A percentile compares a stretch with the other conserved stretches of the same genome.
These are phyloP conservation scores for Subanguina moxae DNA, from an alignment of 1,140 invertebrate species.

Conservation along the genomic window DNA sequence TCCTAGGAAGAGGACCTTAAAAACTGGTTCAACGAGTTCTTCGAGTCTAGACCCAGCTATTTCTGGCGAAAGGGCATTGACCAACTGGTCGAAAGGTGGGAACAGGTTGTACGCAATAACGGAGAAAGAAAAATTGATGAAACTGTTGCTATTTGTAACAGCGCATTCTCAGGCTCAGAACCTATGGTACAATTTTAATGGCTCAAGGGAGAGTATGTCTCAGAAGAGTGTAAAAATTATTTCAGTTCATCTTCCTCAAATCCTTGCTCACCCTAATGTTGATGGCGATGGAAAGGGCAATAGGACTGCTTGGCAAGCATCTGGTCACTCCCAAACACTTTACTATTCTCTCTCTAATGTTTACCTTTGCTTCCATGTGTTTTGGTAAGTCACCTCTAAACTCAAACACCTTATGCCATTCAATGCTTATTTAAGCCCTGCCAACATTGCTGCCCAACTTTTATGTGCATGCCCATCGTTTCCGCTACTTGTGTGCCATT, in stretches of 20 bases:
- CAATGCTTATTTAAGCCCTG: constrained; percentile 16
- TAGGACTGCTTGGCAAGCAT: constrained; percentile 37
- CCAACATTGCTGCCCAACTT: constrained; percentile 31
- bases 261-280: constrained; percentile 26
- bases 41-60: too few relatives aligned
- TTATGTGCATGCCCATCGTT: constrained; percentile 23
- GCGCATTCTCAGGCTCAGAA: too few relatives aligned
- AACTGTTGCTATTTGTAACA: too few relatives aligned
- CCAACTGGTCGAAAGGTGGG: too few relatives aligned
- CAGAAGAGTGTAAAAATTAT: neutral
- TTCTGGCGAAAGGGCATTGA: too few relatives aligned
- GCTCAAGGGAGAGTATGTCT: neutral
- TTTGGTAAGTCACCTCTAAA: neutral
- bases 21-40: too few relatives aligned
- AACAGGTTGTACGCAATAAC: too few relatives aligned
- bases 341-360: constrained; percentile 19
- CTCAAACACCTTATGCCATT: too few relatives aligned
- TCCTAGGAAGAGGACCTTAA: too few relatives aligned
- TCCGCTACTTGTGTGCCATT: constrained; percentile 43
- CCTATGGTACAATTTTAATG: too few relatives aligned
- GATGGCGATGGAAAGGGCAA: constrained; percentile 42
- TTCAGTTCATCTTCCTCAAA: constrained; percentile 35
- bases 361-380: constrained; percentile 15
- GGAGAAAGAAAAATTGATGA: too few relatives aligned
- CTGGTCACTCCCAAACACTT: constrained; percentile 33